These are phyloP conservation scores for Acanthosepion esculentum DNA, from an alignment of 2,888 invertebrate species.

Conservation along the genomic window DNA sequence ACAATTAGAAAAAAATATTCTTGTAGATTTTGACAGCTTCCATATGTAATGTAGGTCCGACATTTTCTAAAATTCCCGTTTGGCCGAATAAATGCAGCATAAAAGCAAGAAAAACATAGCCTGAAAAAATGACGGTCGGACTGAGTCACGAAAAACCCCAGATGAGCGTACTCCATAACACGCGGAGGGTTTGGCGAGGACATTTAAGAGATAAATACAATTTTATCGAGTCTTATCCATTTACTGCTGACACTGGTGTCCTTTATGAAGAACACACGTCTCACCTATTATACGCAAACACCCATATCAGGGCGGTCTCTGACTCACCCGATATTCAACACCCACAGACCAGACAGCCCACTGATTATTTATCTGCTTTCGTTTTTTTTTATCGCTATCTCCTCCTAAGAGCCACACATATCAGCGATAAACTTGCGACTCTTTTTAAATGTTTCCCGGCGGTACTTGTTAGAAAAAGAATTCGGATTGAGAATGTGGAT, in stretches of 20 bases:
- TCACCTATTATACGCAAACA: neutral
- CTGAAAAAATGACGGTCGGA: neutral
- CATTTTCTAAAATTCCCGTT: neutral
- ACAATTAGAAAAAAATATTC: neutral
- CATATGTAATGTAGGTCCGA: neutral
- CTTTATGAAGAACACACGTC: neutral
- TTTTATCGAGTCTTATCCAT: neutral
- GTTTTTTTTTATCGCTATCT: neutral
- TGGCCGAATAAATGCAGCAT: neutral
- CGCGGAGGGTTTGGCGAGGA: neutral
- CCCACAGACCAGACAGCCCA: neutral
- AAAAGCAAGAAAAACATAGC: neutral
- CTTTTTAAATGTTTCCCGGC: neutral
- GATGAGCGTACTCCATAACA: constrained; percentile 14
- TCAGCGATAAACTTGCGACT: neutral
- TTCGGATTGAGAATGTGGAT: neutral
- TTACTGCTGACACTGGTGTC: neutral
- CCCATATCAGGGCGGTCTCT: neutral
- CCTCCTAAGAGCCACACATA: neutral
- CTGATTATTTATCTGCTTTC: neutral
- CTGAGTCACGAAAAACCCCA: neutral
- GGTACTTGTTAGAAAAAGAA: neutral
- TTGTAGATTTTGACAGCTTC: neutral
- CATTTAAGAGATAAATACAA: neutral
- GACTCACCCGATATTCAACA: neutral